A percentile compares a stretch with the other conserved stretches of the same genome.
Evolutionary conservation across 2,113 vertebrate genomes (phyloP).

Genomic region (Pomatorhinus ruficollis): DNA sequence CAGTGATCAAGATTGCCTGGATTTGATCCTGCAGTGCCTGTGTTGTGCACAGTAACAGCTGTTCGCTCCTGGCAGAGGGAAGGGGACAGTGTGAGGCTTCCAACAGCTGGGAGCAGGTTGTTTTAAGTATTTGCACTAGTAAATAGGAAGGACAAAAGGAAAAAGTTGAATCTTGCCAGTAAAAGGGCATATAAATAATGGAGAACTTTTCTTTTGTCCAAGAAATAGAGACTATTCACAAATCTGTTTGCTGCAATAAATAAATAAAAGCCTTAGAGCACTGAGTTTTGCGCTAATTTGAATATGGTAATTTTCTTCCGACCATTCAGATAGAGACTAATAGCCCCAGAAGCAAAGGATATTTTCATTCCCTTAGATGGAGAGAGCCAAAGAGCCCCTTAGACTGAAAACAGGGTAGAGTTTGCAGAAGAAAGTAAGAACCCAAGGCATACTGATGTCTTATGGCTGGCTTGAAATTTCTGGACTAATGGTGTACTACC

Average conservation of each 20-base stretch:
- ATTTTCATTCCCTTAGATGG: not conserved
- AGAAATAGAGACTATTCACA: not conserved
- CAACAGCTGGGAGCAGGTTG: slow-evolving; percentile 3
- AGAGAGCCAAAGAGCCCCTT: not conserved
- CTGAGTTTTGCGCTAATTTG: not conserved
- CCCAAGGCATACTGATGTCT: not conserved
- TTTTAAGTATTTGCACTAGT: not conserved
- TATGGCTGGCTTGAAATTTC: not conserved
- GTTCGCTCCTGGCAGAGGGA: not conserved
- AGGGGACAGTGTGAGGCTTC: not conserved
- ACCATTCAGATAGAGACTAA: not conserved
- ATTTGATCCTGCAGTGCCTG: not conserved
- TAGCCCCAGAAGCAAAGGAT: not conserved
- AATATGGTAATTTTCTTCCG: not conserved
- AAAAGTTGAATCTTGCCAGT: not conserved
- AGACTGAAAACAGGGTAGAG: not conserved
- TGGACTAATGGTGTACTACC: not conserved
- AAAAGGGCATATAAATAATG: not conserved
- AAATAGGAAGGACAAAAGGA: slow-evolving; percentile 17
- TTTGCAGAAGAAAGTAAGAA: not conserved
- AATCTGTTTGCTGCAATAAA: not conserved
- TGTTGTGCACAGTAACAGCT: not conserved
- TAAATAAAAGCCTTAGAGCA: not conserved
- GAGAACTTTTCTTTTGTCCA: not conserved
- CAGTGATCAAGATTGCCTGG: not conserved